phyloP scores from a whole-genome alignment of 2,888 invertebrate species.

The Adela reaumurella region DNA sequence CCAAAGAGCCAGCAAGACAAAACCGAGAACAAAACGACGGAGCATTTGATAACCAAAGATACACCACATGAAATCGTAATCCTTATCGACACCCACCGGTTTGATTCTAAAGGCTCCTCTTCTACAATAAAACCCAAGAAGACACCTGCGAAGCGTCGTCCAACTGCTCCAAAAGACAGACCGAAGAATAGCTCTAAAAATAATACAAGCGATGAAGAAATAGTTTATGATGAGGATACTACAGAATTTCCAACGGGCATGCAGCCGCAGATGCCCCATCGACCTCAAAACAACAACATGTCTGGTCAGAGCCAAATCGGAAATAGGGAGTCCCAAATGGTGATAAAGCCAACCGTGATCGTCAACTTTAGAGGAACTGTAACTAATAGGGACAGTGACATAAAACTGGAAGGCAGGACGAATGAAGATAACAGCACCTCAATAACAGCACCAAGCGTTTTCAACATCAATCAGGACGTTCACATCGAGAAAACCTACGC shows the following conservation, averaged over 20 bases:
- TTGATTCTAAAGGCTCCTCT: constrained; percentile 16
- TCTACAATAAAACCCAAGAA: constrained; percentile 29
- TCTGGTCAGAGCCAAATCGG: constrained; percentile 47
- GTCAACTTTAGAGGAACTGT: constrained; percentile 42
- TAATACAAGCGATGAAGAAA: too few relatives aligned
- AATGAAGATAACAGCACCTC: constrained; percentile 19
- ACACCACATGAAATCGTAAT: constrained; percentile 26
- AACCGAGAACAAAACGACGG: constrained; percentile 10
- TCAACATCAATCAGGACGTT: constrained; percentile 46
- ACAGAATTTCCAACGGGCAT: constrained; percentile 10
- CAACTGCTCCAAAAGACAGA: too few relatives aligned
- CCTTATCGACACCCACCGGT: constrained; percentile 30
- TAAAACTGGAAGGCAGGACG: constrained; percentile 28
- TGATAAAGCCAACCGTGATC: constrained; percentile 46
- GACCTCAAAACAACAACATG: constrained; percentile 34
- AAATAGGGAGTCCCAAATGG: constrained; percentile 42
- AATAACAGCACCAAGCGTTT: constrained; percentile 24
- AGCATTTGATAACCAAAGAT: constrained; percentile 12
- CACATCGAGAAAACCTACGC: constrained; percentile 25
- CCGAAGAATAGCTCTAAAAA: too few relatives aligned
- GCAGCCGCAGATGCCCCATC: constrained; percentile 9
- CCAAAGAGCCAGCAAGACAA: constrained; percentile 28
- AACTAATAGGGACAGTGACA: constrained; percentile 35
- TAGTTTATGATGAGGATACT: too few relatives aligned
- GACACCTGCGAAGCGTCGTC: too few relatives aligned